Evolutionary conservation across 2,797 vertebrate genomes (phyloP).

Genomic region (Amblyraja radiata): DNA sequence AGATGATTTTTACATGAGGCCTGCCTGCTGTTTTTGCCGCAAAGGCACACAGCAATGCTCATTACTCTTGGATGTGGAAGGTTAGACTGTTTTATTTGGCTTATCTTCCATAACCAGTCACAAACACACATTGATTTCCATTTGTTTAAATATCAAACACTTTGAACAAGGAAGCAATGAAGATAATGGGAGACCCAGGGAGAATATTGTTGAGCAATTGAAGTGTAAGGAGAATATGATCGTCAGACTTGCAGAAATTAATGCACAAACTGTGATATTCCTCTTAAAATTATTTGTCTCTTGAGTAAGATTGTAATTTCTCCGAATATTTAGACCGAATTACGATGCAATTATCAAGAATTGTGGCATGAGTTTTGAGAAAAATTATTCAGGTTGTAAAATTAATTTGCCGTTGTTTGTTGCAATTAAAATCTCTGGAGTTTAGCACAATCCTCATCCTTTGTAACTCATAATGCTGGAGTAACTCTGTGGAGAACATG

Average conservation of each 20-base stretch:
- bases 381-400: slow-evolving; percentile 47
- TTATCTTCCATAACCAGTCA: background rate
- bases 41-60: background rate
- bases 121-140: slow-evolving; percentile 44
- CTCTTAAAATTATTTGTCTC: slow-evolving; percentile 42
- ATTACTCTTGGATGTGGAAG: background rate
- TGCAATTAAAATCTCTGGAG: slow-evolving; percentile 44
- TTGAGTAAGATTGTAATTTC: slow-evolving; percentile 41
- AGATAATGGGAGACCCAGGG: background rate
- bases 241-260: slow-evolving; percentile 4
- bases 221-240: background rate
- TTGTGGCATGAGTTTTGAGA: slow-evolving; percentile 44
- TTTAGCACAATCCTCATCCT: slow-evolving; percentile 46
- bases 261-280: background rate
- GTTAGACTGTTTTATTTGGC: too few species aligned
- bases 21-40: too few species aligned
- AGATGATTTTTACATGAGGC: background rate
- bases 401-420: slow-evolving; percentile 50
- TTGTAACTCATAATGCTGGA: too few species aligned
- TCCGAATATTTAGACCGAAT: slow-evolving; percentile 39
- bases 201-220: background rate
- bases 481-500: too few species aligned
- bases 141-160: slow-evolving; percentile 46
- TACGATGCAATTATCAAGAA: slow-evolving; percentile 41
- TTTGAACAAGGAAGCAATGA: background rate